Conservation (phyloP, 2,113 vertebrate species). For the Scytalopus superciliaris region DNA sequence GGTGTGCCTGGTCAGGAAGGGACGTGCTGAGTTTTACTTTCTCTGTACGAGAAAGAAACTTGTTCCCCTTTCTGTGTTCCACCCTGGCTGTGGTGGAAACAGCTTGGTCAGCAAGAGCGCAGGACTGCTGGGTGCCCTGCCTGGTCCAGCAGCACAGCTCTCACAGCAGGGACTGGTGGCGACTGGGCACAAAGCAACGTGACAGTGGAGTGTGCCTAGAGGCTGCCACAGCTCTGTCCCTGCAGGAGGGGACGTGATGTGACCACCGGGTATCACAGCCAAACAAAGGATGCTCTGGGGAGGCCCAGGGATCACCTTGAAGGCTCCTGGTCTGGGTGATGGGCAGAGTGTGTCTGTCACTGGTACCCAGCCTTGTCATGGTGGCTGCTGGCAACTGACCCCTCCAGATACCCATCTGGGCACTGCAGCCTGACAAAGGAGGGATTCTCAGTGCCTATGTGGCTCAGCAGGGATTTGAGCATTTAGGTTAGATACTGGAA, state of each 20-base stretch:
- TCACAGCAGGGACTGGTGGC: fast-evolving
- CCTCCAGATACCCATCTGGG: background rate
- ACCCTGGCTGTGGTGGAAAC: background rate
- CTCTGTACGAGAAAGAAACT: background rate
- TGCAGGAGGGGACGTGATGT: background rate
- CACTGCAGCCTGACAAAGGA: fast-evolving
- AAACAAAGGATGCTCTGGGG: background rate
- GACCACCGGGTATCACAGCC: background rate
- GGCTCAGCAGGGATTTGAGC: background rate
- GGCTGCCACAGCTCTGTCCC: background rate
- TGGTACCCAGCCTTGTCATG: background rate
- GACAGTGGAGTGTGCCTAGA: background rate
- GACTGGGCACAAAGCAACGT: background rate
- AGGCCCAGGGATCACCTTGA: background rate
- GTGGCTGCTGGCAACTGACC: background rate
- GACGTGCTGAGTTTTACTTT: background rate
- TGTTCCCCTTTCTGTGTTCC: background rate
- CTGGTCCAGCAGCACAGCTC: background rate
- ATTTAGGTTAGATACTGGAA: background rate
- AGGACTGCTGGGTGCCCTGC: background rate
- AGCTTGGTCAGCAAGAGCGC: background rate
- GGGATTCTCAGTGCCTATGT: background rate
- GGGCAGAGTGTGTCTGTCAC: background rate
- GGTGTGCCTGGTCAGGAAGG: background rate
- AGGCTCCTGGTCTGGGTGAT: background rate